Evolutionary conservation across 53 echinoderm and acorn worm genomes (phyloP).

Genomic region (Glandiceps talaboti): DNA sequence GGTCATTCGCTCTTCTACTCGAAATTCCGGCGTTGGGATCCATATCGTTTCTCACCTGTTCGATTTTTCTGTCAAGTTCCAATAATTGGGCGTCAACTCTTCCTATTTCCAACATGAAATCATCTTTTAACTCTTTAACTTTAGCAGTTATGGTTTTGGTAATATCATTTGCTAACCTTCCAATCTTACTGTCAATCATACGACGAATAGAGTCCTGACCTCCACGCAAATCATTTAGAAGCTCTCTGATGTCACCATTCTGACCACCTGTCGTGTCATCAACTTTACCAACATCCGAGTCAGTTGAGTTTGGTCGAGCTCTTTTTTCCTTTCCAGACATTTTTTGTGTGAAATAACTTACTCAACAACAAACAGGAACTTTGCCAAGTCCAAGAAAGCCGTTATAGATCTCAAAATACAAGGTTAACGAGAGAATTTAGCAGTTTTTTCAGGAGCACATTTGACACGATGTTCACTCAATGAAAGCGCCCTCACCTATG

Average conservation of each 20-base stretch:
- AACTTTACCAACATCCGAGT: background rate
- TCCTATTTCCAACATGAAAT: background rate
- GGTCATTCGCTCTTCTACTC: background rate
- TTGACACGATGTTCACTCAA: background rate
- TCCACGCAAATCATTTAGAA: background rate
- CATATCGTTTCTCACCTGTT: background rate
- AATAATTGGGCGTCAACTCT: background rate
- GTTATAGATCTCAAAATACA: background rate
- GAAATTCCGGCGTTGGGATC: background rate
- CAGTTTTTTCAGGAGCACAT: background rate
- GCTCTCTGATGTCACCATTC: background rate
- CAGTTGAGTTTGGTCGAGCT: background rate
- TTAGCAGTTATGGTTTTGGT: background rate
- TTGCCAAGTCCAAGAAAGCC: background rate
- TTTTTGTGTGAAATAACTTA: background rate
- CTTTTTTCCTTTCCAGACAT: background rate
- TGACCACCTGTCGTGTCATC: background rate
- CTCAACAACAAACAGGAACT: background rate
- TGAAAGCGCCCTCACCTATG: constrained; percentile 1
- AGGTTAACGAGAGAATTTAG: background rate
- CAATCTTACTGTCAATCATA: background rate
- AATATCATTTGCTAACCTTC: background rate
- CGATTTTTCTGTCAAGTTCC: background rate
- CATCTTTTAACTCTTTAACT: background rate
- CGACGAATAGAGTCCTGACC: background rate